A percentile compares a stretch with the other conserved stretches of the same genome.
Conservation (phyloP, 2,797 vertebrate genomes). For the Acridotheres tristis region DNA sequence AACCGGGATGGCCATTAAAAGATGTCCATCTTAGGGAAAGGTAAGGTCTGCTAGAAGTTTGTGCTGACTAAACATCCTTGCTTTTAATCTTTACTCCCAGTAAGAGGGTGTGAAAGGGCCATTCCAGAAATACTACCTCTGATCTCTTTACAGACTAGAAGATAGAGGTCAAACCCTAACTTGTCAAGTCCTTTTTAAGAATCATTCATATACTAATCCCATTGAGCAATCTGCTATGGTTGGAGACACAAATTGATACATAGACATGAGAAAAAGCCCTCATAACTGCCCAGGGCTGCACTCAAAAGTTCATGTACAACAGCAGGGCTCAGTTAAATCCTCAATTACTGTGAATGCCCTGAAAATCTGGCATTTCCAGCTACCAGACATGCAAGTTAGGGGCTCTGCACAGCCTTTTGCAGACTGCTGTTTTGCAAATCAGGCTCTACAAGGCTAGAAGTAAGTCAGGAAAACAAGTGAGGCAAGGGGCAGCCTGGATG, state of each 20-base stretch:
- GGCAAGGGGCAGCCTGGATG: slow-evolving; percentile 33
- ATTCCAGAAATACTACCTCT: not conserved
- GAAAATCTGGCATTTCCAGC: slow-evolving; percentile 19
- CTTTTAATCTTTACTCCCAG: not conserved
- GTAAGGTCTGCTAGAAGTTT: not conserved
- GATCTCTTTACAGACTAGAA: not conserved
- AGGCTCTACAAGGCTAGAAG: not conserved
- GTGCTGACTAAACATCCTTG: not conserved
- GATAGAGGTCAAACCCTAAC: not conserved
- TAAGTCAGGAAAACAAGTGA: slow-evolving; percentile 50
- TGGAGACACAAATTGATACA: not conserved
- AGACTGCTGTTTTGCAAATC: slow-evolving; percentile 34
- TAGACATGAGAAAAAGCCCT: not conserved
- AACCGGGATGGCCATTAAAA: not conserved
- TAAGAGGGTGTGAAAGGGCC: not conserved
- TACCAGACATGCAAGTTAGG: slow-evolving; percentile 19
- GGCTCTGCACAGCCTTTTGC: not conserved
- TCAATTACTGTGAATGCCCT: not conserved
- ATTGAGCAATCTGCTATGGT: not conserved
- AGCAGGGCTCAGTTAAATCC: not conserved
- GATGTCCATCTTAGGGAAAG: not conserved
- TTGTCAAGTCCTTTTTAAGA: not conserved
- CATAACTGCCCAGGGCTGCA: not conserved
- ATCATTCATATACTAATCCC: not conserved
- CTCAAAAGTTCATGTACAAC: not conserved